These are phyloP conservation scores for Hoplodrina ambigua DNA, from an alignment of 2,888 invertebrate species.

Conservation along the genomic window DNA sequence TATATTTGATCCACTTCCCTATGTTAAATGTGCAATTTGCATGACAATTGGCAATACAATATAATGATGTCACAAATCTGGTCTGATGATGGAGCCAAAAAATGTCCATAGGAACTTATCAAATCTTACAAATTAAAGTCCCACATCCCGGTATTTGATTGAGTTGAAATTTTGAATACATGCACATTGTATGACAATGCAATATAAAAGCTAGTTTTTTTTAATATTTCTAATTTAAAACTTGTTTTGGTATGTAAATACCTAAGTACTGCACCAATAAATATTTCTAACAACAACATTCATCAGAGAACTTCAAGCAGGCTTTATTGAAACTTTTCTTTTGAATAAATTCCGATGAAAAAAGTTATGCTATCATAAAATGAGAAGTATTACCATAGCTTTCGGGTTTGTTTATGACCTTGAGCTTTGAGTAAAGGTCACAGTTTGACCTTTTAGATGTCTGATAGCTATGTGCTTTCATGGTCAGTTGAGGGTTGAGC, in stretches of 20 bases:
- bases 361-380: constrained; percentile 25
- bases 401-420: constrained; percentile 42
- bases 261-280: constrained; percentile 7
- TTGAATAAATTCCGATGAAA: constrained; percentile 15
- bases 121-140: no score
- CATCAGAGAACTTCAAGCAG: not conserved
- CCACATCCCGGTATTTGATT: no score
- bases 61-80: no score
- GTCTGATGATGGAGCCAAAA: no score
- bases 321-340: constrained; percentile 10
- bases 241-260: not conserved
- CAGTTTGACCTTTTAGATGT: constrained; percentile 56
- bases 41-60: no score
- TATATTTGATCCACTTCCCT: no score
- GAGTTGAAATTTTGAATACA: no score
- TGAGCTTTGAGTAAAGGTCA: constrained; percentile 53
- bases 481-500: constrained; percentile 38
- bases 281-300: constrained; percentile 7
- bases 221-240: no score
- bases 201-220: no score
- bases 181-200: no score
- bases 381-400: constrained; percentile 9
- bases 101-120: no score
- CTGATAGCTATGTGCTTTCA: constrained; percentile 44
- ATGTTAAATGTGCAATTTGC: no score